Evolutionary conservation across 2,113 vertebrate genomes (phyloP), one percentile per base, ranked within the genome.

Genomic region (Hemiprocne comata): DNA sequence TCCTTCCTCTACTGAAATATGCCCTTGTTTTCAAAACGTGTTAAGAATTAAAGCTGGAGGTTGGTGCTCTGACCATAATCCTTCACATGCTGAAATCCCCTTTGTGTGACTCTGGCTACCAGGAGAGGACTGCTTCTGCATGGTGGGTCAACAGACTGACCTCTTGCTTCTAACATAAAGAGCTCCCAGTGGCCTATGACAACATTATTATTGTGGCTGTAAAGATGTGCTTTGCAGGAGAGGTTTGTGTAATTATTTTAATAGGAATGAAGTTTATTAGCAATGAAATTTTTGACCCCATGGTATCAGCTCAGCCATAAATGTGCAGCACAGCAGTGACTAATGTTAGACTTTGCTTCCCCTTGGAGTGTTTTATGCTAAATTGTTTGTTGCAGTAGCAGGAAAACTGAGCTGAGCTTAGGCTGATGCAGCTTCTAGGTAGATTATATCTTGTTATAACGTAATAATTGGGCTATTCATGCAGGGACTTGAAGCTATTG

Each of bases 131-230:
- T 17, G 34, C 54, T 54, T 28, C 31, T 40, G 0, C 0, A 1
- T 19, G 60, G 16, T 50, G 13, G 7, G 4, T 11, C 7, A 31
- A 0, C 6, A 11, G 17, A 9, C 58, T 0, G 7, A 44, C 20
- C 23, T 53, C 34, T 53, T 0, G 16, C 17, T 29, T 73, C 11
- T 13, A 2, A 1, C 6, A 4, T 10, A 53, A 40, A 11, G 19
- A 44, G 9, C 7, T 57, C 5, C 36, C 1, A 4, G 20, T 46
- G 54, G 17, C 13, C 1, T n/a, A 4, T 11, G 13, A 13, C 44
- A 29, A 7, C 53, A 3, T 7, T 15, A 3, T 74, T 67, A 28
- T 33, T 2, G 1, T 14, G 20, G 24, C 26, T 26, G 0, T 55
- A 57, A 81, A 42, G 31, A 17, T 24, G 3, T 3, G 9, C 33